These are phyloP conservation scores for Drosophila phalerata DNA, from an alignment of 2,888 invertebrate genomes.

Conservation along the genomic window DNA sequence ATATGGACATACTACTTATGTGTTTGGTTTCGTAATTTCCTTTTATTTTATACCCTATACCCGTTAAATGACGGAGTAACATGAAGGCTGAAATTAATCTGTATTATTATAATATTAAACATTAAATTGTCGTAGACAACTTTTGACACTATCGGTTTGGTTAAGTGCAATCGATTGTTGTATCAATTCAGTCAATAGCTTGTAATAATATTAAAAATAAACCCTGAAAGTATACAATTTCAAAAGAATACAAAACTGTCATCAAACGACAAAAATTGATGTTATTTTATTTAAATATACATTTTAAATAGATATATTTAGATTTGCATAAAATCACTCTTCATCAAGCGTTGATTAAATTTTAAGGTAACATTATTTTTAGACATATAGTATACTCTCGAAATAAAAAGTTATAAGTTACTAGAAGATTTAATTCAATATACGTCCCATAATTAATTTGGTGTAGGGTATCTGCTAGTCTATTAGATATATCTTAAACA, in stretches of 20 bases:
- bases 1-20: conserved; percentile 20
- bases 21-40: conserved; percentile 17
- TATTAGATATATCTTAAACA: rapidly evolving
- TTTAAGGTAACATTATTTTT: too few species aligned
- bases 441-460: too few species aligned
- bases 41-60: conserved; percentile 25
- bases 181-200: too few species aligned
- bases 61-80: not conserved
- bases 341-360: not conserved
- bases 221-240: too few species aligned
- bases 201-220: too few species aligned
- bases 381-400: too few species aligned
- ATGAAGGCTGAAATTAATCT: not conserved
- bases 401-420: too few species aligned
- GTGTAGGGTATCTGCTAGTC: conserved; percentile 10
- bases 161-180: too few species aligned
- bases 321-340: not conserved
- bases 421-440: not conserved
- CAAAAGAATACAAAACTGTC: too few species aligned
- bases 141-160: too few species aligned
- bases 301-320: not conserved
- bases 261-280: not conserved
- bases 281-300: not conserved
- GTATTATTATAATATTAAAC: not conserved
- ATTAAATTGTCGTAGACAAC: not conserved